Base-by-base conservation (phyloP, 92 coral and sea anemone genomes). In the Chrysogorgia sp. region DNA sequence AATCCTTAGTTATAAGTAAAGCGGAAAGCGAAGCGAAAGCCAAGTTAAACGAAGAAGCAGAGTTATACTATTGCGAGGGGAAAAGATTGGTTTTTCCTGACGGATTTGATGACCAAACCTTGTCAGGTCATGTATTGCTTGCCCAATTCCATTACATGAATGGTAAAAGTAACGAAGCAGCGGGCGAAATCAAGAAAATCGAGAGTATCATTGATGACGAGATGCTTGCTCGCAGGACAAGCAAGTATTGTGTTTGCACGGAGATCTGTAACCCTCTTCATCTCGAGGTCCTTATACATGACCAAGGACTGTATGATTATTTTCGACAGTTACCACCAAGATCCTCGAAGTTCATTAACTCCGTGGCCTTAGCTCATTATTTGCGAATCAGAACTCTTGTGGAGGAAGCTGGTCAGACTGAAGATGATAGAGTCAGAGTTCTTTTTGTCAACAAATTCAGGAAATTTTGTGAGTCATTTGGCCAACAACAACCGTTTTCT, bases 111-210 rank as follows among this genome's bases (percentile, higher is more conserved):
- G 82, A 77, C 75, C 70, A 62, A 15, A 33, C 10, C n/a, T 45
- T 77, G 21, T 60, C 58, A 23, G 74, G 82, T 1, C 31, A 30
- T 40, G 75, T 77, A 15, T 61, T 59, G 10, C 43, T 61, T 43
- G 70, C 70, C 12, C 82, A 77, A 26, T 77, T 62, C 24, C 41
- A 62, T 77, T 77, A 77, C 70, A 24, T 77, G 72, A 62, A 62
- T 34, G 70, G 50, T 4, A 25, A 62, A 0, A 30, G 47, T 24
- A 22, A 20, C 12, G 26, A 71, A 37, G 40, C 77, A 71, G 82
- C 82, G 34, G 17, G 21, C 15, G 33, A 40, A 31, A 25, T 41
- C 13, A 43, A 61, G 56, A 17, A 34, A 63, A 60, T 35, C 25
- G 52, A 34, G 6, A 13, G 26, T 7, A 24, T 34, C 31, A 56